Conservation (phyloP, 2,888 invertebrate species). For the Zygaena filipendulae region DNA sequence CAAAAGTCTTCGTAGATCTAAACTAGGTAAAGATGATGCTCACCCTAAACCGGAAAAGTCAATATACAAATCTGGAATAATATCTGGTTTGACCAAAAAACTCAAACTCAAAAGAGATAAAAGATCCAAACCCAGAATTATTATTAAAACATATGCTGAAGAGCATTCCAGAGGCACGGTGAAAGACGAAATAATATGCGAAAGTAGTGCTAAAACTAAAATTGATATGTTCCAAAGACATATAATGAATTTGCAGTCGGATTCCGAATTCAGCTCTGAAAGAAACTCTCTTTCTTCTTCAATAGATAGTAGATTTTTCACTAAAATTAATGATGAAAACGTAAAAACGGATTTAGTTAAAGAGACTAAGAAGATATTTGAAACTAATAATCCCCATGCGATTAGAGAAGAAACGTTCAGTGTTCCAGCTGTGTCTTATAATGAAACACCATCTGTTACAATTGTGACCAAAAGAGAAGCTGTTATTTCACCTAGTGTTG, state of each 20-base stretch:
- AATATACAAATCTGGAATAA: conserved; percentile 34
- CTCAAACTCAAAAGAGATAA: conserved; percentile 44
- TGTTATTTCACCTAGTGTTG: no score
- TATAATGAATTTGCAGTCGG: conserved; percentile 45
- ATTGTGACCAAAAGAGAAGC: no score
- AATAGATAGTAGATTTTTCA: conserved; percentile 30
- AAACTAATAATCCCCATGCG: conserved; percentile 35
- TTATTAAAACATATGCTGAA: conserved; percentile 52
- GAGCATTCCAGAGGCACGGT: conserved; percentile 38
- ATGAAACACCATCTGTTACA: no score
- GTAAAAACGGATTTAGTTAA: conserved; percentile 29
- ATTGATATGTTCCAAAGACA: conserved; percentile 63
- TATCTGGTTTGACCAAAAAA: conserved; percentile 45
- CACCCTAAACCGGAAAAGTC: conserved; percentile 24
- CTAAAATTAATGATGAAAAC: conserved; percentile 19
- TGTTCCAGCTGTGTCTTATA: no score
- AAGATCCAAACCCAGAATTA: conserved; percentile 41
- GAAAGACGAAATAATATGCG: conserved; percentile 49
- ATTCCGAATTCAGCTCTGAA: conserved; percentile 45
- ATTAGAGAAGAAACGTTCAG: no score
- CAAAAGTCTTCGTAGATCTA: conserved; percentile 20
- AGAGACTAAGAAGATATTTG: conserved; percentile 45
- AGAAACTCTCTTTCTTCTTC: conserved; percentile 37
- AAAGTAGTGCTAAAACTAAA: conserved; percentile 53
- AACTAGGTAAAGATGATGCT: conserved; percentile 8